Base-by-base conservation (phyloP, 2,113 vertebrate genomes). In the Salvator merianae region DNA sequence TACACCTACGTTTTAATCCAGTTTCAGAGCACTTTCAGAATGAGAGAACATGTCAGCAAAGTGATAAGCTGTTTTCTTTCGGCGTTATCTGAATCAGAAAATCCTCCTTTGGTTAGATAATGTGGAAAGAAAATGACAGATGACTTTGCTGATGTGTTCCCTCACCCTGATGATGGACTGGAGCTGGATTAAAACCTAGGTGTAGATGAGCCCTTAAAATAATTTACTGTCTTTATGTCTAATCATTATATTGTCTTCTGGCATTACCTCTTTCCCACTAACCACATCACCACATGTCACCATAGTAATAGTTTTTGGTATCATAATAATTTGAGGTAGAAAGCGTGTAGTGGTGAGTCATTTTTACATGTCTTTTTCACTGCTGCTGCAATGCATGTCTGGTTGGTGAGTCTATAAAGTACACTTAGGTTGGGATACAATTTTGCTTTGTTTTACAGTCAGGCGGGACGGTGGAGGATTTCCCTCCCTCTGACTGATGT, bases 121-220 rank as follows among this genome's bases (percentile, higher is more conserved):
- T 47, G 43, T 47, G 43, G 10, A 47, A 9, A 5, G 10, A 47
- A 47, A 47, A 47, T 47, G 43, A 47, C 43, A 47, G 10, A 9
- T 47, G 43, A n/a, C 43, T 7, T 47, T 47, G 43, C 43, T 47
- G 43, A 47, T 47, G 43, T 47, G 43, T 47, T 47, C 43, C 43
- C 10, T 47, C 43, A 47, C 43, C 43, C 43, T 47, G 43, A 47
- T 9, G 10, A 9, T 47, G 43, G 2, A 47, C 43, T 7, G 10
- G 18, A 59, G 18, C 55, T 59, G 55, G 14, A 20, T 59, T 20
- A 20, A 59, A 59, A 59, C 18, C 68, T 16, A 22, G 53, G 18
- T 85, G 24, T 62, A 53, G 77, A 87, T 16, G 34, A 38, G 89
- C 72, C 81, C 9, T 38, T 63, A 71, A 87, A 86, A 87, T 76